These are phyloP conservation scores for Hyperoplus lanceolatus DNA, from an alignment of 2,797 vertebrate genomes.

Conservation along the genomic window DNA sequence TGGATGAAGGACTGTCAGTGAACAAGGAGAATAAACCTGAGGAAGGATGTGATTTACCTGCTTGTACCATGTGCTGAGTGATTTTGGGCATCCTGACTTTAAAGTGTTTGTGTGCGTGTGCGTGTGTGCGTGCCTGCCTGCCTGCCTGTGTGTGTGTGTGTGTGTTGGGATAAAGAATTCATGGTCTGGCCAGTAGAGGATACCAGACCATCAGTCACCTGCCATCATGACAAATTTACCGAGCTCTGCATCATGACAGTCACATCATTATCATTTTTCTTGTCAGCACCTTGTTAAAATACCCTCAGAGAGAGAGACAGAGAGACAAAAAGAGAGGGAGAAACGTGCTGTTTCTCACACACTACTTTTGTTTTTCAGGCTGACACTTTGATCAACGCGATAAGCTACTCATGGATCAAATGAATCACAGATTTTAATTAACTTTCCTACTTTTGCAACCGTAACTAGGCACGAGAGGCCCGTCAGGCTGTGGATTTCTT, in stretches of 20 bases:
- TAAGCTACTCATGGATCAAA: constrained; percentile 6
- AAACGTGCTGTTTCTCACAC: constrained; percentile 40
- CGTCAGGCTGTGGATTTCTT: neutral
- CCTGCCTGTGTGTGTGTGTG: constrained; percentile 25
- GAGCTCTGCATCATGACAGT: constrained; percentile 76
- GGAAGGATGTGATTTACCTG: constrained; percentile 57
- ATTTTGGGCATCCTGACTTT: constrained; percentile 35
- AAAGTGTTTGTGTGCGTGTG: constrained; percentile 15
- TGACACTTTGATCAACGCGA: constrained; percentile 19
- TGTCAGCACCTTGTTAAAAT: constrained; percentile 82
- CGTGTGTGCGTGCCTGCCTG: too few relatives aligned
- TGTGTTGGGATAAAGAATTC: constrained; percentile 67
- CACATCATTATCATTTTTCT: constrained; percentile 87
- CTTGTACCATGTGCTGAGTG: constrained; percentile 42
- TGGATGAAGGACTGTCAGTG: constrained; percentile 54
- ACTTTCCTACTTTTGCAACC: neutral
- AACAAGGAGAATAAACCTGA: constrained; percentile 55
- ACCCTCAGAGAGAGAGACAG: constrained; percentile 60
- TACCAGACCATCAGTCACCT: constrained; percentile 79
- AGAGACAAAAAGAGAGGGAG: constrained; percentile 12
- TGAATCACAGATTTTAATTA: constrained; percentile 19
- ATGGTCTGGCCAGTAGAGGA: constrained; percentile 68
- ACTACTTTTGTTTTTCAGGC: constrained; percentile 44
- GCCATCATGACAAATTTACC: constrained; percentile 79
- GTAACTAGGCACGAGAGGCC: neutral